Base-by-base conservation (phyloP, 2,888 invertebrate genomes). In the Nemotelus pantherinus region DNA sequence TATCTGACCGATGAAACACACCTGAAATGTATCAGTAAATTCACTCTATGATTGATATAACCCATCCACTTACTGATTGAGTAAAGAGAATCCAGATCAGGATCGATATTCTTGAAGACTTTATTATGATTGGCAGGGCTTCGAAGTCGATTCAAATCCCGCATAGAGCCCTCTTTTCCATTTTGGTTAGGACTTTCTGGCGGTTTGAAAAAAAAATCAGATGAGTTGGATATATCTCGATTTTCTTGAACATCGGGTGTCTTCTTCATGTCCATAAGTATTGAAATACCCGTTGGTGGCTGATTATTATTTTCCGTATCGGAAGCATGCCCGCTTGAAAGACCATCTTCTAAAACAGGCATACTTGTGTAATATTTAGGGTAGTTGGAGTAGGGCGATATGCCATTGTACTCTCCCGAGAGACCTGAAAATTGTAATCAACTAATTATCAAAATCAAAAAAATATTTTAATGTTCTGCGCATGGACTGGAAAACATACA, bases 341-440 rank as follows among this genome's bases (percentile, higher is more conserved):
- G 89, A 0, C 97, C 97, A 86, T 98, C 98, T 85, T 97, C 97
- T 64, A 98, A 91, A 25, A 96, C 93, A 0, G 98, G 98, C 94
- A 98, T 94, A 83, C 92, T 92, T 68, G 92, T 92, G 87, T 90
- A 93, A 87, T 91, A 90, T 86, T 91, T 90, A 57, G 92, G 89
- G 83, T 91, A 90, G 84, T 91, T 91, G 63, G 90, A 83, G 78
- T 86, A 90, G 79, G 90, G 90, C 63, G 90, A 90, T 72, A 91
- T 90, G 67, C 90, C 91, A 75, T 87, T 87, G 78, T 87, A 84
- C 78, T 87, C 87, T n/a, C 86, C 87, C 45, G 88, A 89, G 76
- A 90, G 88, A 81, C 89, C 89, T 89, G n/a, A 68, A 76, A 58
- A 25, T 25, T 25, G 10, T n/a, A 44, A 53, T 6, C 1, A 53